Conservation (phyloP, 2,888 invertebrate genomes). For the Cordilura impudica region DNA sequence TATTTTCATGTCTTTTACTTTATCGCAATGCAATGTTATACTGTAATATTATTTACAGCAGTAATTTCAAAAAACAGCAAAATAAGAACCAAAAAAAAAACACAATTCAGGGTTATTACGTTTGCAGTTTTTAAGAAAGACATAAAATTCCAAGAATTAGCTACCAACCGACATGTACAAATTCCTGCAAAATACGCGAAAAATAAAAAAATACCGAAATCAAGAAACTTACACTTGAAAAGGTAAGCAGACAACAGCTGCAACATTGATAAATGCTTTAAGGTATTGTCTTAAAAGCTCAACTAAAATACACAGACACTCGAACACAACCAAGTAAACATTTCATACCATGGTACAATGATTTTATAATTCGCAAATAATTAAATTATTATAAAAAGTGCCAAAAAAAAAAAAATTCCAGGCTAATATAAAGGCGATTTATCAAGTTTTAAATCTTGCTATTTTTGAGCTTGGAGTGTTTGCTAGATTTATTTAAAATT, state of each 20-base stretch:
- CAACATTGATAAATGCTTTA: slow-evolving; percentile 47
- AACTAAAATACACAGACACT: slow-evolving; percentile 10
- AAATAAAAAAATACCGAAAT: slow-evolving; percentile 16
- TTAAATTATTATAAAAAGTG: no score
- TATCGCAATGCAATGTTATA: slow-evolving; percentile 6
- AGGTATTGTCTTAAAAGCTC: slow-evolving; percentile 59
- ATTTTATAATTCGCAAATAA: no score
- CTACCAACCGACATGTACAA: slow-evolving; percentile 33
- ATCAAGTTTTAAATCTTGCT: no score
- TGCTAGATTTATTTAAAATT: no score
- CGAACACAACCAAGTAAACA: slow-evolving; percentile 6
- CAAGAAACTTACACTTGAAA: slow-evolving; percentile 44
- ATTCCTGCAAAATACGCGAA: slow-evolving; percentile 5
- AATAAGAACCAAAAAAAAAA: not conserved
- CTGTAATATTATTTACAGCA: slow-evolving; percentile 4
- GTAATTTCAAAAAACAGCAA: slow-evolving; percentile 12
- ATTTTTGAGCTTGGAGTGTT: no score
- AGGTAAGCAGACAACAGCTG: slow-evolving; percentile 54
- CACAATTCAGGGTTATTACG: slow-evolving; percentile 14
- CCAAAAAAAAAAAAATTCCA: no score
- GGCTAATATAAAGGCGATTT: no score
- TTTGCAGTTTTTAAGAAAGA: not conserved
- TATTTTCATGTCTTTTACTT: slow-evolving; percentile 22
- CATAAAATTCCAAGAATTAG: slow-evolving; percentile 44
- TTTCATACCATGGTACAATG: no score